Evolutionary conservation across 1,140 invertebrate genomes (phyloP).

Genomic region (Nylanderia fulva): DNA sequence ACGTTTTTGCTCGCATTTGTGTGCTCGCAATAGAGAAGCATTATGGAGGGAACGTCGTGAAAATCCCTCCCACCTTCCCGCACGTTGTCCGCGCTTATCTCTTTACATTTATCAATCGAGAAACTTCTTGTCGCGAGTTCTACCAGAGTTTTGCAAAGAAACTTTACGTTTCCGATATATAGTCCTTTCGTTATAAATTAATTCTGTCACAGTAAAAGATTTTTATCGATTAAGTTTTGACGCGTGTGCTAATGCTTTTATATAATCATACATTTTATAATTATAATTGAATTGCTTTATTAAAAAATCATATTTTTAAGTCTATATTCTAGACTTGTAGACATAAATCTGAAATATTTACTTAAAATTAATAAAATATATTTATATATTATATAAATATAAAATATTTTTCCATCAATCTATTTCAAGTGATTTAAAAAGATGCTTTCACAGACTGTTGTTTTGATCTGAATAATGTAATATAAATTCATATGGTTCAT

Average conservation of each 20-base stretch:
- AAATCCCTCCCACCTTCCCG: background rate
- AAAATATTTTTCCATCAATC: no score
- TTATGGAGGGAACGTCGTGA: slow-evolving; percentile 26
- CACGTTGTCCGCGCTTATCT: slow-evolving; percentile 46
- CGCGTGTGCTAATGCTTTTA: no score
- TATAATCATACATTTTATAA: no score
- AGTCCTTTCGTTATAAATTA: slow-evolving; percentile 11
- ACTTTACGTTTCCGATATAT: background rate
- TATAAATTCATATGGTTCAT: background rate
- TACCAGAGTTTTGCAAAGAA: slow-evolving; percentile 16
- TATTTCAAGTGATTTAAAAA: no score
- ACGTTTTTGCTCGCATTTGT: slow-evolving; percentile 52
- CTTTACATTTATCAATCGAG: slow-evolving; percentile 50
- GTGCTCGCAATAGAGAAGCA: slow-evolving; percentile 47
- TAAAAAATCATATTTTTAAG: no score
- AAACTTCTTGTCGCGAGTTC: slow-evolving; percentile 28
- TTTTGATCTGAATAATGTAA: background rate
- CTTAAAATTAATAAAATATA: no score
- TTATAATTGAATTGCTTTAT: no score
- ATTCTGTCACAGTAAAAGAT: background rate
- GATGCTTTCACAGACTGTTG: background rate
- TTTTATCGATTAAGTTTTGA: background rate
- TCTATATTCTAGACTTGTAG: no score
- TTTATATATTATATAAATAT: no score
- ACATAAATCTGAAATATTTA: no score